Evolutionary conservation across 1,140 invertebrate species (phyloP), one percentile per base, ranked within the genome.

Genomic region (Drosophila grimshawi): DNA sequence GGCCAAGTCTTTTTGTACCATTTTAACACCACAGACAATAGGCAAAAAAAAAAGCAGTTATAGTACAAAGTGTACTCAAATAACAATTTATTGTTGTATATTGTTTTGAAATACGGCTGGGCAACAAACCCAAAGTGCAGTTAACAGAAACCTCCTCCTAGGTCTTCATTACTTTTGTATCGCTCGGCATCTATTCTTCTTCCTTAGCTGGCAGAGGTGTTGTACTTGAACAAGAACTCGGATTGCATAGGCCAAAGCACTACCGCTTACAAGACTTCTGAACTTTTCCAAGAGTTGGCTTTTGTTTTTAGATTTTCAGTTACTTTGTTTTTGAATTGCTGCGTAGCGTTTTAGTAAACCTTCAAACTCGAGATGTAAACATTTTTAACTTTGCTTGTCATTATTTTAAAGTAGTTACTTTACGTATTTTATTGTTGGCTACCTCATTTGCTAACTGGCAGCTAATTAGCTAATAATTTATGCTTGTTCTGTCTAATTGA

Each of bases 31-130:
- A 39, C 27, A 62, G 57, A 74, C 71, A 74, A 74, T 69, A 68
- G 65, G 37, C 51, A 29, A 67, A 62, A 48, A 48, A 37, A 35
- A 7, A 60, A 52, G 52, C 61, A 57, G 48, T 41, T 68, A 48
- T 62, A 48, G 32, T 60, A 73, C 71, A 74, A 68, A 60, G 56
- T 62, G 65, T 56, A 55, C 65, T 74, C 71, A 74, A 74, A 74
- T 74, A 74, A 69, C 71, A 56, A 69, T 74, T 74, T 74, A 74
- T 74, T 69, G 65, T 74, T 71, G 62, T 74, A 69, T 74, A 74
- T 74, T 69, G 65, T 74, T 71, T 67, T 57, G 64, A 59, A 67
- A 59, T 55, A 51, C 33, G 64, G 37, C 35, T 70, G 68, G 60
- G 10, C 67, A 70, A 63, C 35, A 35, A 53, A 61, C 61, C 48